Evolutionary conservation across 2,797 vertebrate species (phyloP).

Genomic region (Borostomias antarcticus): DNA sequence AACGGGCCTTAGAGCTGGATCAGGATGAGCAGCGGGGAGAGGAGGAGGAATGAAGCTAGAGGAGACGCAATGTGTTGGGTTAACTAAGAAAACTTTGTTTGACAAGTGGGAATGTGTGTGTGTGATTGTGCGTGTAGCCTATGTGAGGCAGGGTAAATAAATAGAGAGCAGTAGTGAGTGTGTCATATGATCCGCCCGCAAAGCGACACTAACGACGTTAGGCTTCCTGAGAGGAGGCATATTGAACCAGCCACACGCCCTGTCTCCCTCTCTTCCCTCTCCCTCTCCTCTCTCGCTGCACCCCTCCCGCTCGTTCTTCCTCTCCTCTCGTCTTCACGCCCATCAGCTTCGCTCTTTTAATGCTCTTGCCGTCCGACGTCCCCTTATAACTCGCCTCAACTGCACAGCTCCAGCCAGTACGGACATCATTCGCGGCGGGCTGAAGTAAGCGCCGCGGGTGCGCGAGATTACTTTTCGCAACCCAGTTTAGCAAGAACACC

Average conservation of each 20-base stretch:
- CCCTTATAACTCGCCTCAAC: too few relatives aligned
- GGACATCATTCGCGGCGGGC: too few relatives aligned
- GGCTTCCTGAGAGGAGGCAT: conserved; percentile 40
- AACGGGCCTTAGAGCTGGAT: conserved; percentile 44
- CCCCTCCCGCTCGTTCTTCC: background rate
- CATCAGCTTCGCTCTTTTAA: too few relatives aligned
- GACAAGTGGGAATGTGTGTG: conserved; percentile 33
- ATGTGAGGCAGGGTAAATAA: conserved; percentile 52
- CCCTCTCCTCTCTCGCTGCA: background rate
- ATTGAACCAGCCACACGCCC: conserved; percentile 13
- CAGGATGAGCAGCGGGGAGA: conserved; percentile 25
- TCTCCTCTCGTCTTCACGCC: background rate
- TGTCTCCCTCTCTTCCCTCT: background rate
- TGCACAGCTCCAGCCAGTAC: too few relatives aligned
- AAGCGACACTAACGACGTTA: conserved; percentile 55
- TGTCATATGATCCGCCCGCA: conserved; percentile 59
- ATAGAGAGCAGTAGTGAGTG: conserved; percentile 55
- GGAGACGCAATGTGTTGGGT: too few relatives aligned
- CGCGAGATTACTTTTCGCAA: too few relatives aligned
- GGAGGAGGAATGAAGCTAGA: background rate
- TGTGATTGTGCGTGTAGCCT: background rate
- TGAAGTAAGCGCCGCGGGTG: too few relatives aligned
- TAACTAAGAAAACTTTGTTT: conserved; percentile 18
- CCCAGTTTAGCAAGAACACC: too few relatives aligned
- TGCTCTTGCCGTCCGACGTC: too few relatives aligned